Evolutionary conservation across 2,113 vertebrate species (phyloP).

Genomic region (Australoheros scitulus): DNA sequence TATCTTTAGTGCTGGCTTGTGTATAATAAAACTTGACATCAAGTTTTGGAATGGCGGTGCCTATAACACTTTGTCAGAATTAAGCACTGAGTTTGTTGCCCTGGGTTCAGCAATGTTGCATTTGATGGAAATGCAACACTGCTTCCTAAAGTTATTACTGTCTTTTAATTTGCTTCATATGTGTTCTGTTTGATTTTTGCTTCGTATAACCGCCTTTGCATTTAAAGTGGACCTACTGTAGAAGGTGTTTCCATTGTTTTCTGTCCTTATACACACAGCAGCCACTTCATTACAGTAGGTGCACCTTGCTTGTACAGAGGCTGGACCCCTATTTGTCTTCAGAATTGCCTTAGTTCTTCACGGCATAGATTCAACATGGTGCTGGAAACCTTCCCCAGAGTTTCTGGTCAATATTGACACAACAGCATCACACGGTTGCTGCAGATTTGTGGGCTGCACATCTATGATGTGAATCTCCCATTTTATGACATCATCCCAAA

Average conservation of each 20-base stretch:
- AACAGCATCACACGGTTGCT: neutral
- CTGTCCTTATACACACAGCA: neutral
- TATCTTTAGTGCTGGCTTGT: neutral
- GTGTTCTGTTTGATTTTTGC: neutral
- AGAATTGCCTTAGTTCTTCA: neutral
- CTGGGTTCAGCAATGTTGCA: neutral
- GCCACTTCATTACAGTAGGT: neutral
- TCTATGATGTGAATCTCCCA: rapidly evolving
- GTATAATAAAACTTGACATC: neutral
- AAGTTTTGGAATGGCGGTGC: neutral
- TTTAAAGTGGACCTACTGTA: neutral
- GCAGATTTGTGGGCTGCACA: neutral
- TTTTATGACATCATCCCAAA: no score
- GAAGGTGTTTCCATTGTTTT: neutral
- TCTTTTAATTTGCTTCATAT: neutral
- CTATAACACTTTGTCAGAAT: neutral
- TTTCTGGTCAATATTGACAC: neutral
- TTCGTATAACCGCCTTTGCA: neutral
- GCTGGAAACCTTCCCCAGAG: neutral
- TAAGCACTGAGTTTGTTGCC: neutral
- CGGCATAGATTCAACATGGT: no score
- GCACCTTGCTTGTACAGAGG: neutral
- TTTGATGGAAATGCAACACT: neutral
- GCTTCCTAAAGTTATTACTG: neutral
- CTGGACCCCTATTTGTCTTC: neutral